These are phyloP conservation scores for Anthophora plumipes DNA, from an alignment of 2,888 invertebrate genomes.

Conservation along the genomic window DNA sequence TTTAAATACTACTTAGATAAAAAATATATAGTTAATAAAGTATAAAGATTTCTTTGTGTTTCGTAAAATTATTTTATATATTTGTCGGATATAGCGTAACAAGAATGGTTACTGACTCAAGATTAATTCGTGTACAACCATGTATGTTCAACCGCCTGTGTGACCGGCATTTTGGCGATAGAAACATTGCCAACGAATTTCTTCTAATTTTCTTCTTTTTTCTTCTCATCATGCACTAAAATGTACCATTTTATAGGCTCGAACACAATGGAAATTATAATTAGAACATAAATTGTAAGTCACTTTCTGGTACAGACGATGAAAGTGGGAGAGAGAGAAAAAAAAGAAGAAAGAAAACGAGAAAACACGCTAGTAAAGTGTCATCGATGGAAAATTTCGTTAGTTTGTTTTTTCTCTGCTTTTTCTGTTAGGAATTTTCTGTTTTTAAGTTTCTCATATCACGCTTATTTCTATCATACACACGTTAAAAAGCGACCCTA, in stretches of 20 bases:
- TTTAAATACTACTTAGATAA: conserved; percentile 30
- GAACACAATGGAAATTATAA: conserved; percentile 40
- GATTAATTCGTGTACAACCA: conserved; percentile 38
- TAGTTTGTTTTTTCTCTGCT: background rate
- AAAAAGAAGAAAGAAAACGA: conserved; percentile 34
- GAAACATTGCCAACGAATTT: conserved; percentile 7
- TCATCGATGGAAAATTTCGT: conserved; percentile 29
- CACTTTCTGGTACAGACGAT: conserved; percentile 28
- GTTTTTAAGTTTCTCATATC: conserved; percentile 39
- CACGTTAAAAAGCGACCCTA: conserved; percentile 61
- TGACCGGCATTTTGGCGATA: conserved; percentile 6
- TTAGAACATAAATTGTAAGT: conserved; percentile 35
- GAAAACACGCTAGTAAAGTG: conserved; percentile 39
- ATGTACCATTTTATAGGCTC: conserved; percentile 5
- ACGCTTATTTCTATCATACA: conserved; percentile 45
- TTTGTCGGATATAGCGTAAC: conserved; percentile 21
- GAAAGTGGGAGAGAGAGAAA: background rate
- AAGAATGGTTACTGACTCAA: conserved; percentile 43
- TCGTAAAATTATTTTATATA: conserved; percentile 37
- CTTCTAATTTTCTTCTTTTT: conserved; percentile 2
- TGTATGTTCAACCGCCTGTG: background rate
- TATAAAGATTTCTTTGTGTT: background rate
- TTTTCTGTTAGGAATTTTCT: conserved; percentile 10
- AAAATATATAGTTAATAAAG: conserved; percentile 19
- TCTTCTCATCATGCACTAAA: conserved; percentile 4